Evolutionary conservation across 2,797 vertebrate species (phyloP).

Genomic region (Alauda arvensis): DNA sequence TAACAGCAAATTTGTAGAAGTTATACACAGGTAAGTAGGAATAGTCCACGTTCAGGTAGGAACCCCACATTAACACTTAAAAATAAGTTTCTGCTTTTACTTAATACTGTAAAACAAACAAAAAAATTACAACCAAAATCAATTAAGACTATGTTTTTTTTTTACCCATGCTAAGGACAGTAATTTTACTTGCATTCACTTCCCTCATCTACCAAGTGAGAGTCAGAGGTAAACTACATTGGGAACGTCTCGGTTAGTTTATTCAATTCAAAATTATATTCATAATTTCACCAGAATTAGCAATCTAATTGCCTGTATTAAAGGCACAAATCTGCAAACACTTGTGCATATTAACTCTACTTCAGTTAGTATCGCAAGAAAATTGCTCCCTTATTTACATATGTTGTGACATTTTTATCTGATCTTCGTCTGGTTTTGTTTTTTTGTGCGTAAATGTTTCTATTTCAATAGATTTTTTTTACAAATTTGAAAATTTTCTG

Average conservation of each 20-base stretch:
- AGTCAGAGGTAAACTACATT: background rate
- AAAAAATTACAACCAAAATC: background rate
- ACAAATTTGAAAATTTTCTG: background rate
- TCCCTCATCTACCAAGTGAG: background rate
- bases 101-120: background rate
- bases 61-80: background rate
- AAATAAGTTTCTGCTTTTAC: background rate
- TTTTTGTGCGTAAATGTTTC: background rate
- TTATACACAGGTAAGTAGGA: background rate
- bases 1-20: background rate
- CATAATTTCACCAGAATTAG: background rate
- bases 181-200: background rate
- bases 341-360: background rate
- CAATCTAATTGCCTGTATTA: background rate
- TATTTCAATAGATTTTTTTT: background rate
- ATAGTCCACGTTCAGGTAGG: background rate
- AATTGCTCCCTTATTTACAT: background rate
- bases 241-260: background rate
- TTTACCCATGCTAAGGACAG: background rate
- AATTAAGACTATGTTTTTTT: background rate
- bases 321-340: background rate
- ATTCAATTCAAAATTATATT: background rate
- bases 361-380: background rate
- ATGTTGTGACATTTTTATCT: background rate
- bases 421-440: background rate